Conservation (phyloP, 2,888 invertebrate species). For the Plemyria rubiginata region DNA sequence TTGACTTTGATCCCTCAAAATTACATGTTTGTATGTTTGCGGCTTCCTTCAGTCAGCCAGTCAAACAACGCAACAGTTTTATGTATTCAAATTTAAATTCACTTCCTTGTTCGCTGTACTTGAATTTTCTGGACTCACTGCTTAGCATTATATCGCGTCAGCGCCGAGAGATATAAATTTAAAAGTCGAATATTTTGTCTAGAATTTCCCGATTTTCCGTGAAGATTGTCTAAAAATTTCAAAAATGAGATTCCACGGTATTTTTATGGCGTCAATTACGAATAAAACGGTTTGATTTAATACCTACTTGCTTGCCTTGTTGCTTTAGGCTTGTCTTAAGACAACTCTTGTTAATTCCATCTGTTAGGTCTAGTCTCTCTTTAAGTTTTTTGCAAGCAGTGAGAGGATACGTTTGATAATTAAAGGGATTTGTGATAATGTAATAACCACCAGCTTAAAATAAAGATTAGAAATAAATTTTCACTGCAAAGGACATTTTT, state of each 20-base stretch:
- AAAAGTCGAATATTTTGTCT: slow-evolving; percentile 36
- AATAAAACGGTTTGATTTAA: background rate
- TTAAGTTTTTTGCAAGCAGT: too few relatives aligned
- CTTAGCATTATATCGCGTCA: slow-evolving; percentile 36
- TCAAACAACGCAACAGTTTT: slow-evolving; percentile 32
- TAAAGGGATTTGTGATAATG: background rate
- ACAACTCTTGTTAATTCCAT: too few relatives aligned
- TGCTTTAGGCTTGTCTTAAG: too few relatives aligned
- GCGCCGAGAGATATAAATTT: slow-evolving; percentile 32
- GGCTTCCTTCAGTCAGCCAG: background rate
- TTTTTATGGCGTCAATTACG: background rate
- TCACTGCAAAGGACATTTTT: background rate
- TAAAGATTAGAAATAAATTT: background rate
- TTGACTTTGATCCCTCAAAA: background rate
- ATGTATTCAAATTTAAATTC: slow-evolving; percentile 65
- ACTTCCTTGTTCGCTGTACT: slow-evolving; percentile 59
- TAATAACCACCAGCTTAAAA: background rate
- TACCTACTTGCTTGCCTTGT: too few relatives aligned
- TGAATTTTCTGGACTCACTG: slow-evolving; percentile 36
- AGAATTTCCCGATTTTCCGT: slow-evolving; percentile 23
- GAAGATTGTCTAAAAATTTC: slow-evolving; percentile 13
- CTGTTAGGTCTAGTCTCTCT: too few relatives aligned
- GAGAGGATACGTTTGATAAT: too few relatives aligned
- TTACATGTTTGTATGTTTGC: background rate
- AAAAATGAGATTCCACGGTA: slow-evolving; percentile 5